These are phyloP conservation scores for Notodonta dromedarius DNA, from an alignment of 2,888 invertebrate species.

Conservation along the genomic window DNA sequence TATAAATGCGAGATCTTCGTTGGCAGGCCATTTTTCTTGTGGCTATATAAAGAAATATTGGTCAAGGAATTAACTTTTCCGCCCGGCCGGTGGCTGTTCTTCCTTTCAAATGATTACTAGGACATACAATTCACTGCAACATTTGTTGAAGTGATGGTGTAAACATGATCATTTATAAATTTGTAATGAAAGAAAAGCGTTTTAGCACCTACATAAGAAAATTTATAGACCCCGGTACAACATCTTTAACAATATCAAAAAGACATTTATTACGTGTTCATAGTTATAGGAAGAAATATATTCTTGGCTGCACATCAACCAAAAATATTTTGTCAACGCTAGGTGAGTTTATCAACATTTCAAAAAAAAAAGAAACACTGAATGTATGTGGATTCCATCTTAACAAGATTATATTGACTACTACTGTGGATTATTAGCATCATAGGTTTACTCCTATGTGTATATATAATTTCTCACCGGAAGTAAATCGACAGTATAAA, in stretches of 20 bases:
- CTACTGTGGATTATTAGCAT: too few species aligned
- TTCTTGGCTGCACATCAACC: slow-evolving; percentile 45
- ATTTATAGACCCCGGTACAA: slow-evolving; percentile 31
- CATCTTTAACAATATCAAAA: slow-evolving; percentile 39
- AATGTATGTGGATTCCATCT: background rate
- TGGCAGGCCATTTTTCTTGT: slow-evolving; percentile 74
- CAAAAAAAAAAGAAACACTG: slow-evolving; percentile 14
- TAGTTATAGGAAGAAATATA: slow-evolving; percentile 44
- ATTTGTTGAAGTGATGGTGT: slow-evolving; percentile 9
- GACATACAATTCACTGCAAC: slow-evolving; percentile 13
- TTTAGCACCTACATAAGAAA: slow-evolving; percentile 23
- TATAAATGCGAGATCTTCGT: slow-evolving; percentile 66
- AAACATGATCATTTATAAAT: slow-evolving; percentile 18
- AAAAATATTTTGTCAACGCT: slow-evolving; percentile 40
- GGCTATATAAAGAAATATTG: slow-evolving; percentile 75
- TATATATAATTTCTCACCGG: too few species aligned
- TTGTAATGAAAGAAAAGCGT: slow-evolving; percentile 12
- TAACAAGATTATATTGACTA: background rate
- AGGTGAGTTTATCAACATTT: slow-evolving; percentile 38
- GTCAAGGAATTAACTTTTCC: slow-evolving; percentile 60
- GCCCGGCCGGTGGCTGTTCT: slow-evolving; percentile 21
- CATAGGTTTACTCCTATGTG: too few species aligned
- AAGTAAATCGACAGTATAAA: too few species aligned
- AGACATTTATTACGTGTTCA: slow-evolving; percentile 52
- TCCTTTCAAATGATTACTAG: slow-evolving; percentile 23